Base-by-base conservation (phyloP, 2,888 invertebrate species). In the Eudasyphora cyanicolor region DNA sequence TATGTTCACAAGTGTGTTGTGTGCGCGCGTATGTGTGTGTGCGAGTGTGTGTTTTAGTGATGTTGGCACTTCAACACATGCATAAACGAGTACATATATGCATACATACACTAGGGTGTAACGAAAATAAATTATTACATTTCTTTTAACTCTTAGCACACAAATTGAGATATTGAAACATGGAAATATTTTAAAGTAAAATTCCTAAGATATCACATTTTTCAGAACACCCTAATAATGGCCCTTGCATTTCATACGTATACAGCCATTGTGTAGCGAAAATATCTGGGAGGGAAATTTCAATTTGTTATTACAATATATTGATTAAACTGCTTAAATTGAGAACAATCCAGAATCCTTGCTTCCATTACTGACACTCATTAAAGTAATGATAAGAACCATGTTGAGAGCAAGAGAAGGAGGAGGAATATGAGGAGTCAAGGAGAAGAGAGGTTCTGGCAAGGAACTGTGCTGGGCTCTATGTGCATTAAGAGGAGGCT, bases 231-330 rank as follows among this genome's bases (percentile, higher is more conserved):
- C 4, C 38, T 10, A 2, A 38, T 2, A 4, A 5, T 38, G 38
- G 6, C 8, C 12, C 8, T 38, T 57, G 57, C 27, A 0, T 24
- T n/a, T n/a, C n/a, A n/a, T n/a, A n/a, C n/a, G 27, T 57, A 19
- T 24, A 27, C 27, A 1, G 19, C 0, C 19, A 6, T 54, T 57
- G 57, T 57, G 45, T 45, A 1, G 24, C 45, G 24, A 5, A 57
- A 57, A 24, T 57, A 27, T 57, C 24, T 32, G 62, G 2, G 10
- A 62, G 62, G 62, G 62, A 62, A 62, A 29, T 17, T 32, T 62
- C 62, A 62, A 62, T 62, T 62, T 62, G 62, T 62, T 62, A 62
- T 62, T 32, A 57, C 57, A 57, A 57, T 57, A 29, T 57, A 57
- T 32, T 62, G 62, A 62, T 62, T 62, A 62, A 32, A 29, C 7